Base-by-base conservation (phyloP, 2,797 vertebrate genomes). In the Rhinichthys osculus region DNA sequence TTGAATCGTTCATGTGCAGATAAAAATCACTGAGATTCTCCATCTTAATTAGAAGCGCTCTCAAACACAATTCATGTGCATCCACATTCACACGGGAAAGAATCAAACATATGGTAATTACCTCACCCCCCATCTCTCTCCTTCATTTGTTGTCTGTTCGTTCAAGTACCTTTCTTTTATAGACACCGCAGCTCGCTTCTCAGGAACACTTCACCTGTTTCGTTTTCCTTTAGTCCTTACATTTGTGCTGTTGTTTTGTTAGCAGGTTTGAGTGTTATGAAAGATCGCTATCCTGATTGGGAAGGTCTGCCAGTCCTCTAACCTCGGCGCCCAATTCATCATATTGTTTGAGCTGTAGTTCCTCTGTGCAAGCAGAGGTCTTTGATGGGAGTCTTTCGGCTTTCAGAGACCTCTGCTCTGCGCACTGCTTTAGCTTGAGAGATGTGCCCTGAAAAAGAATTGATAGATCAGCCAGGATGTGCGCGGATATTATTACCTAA, bases 41-140 rank as follows among this genome's bases (percentile, higher is more conserved):
- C 87, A 89, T 90, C 91, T 94, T 93, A 95, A 95, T 96, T 94
- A 93, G 93, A 93, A 85, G 87, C 91, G 88, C 92, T 92, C 90
- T 88, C 90, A 74, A 91, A 92, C 91, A 90, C 90, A 87, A 89
- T 90, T 87, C 91, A 91, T 86, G 85, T 87, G 92, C 92, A 92
- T 85, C 90, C 88, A 85, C 57, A 86, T 89, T 90, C 91, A 87
- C 92, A 91, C 85, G 87, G 88, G 84, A 79, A 72, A 3, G 85
- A 89, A 71, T 80, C 81, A 88, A 92, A 90, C 94, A 94, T 95
- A 94, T 95, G 94, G 93, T 90, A 84, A 64, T 89, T 89, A 91
- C 93, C 84, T 82, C 86, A 74, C 82, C 88, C 79, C 85, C 80
- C 89, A 78, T 90, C 87, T 91, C 88, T 88, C 89, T 91, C 87